These are phyloP conservation scores for Drosophila recens DNA, from an alignment of 2,888 invertebrate species.

Conservation along the genomic window DNA sequence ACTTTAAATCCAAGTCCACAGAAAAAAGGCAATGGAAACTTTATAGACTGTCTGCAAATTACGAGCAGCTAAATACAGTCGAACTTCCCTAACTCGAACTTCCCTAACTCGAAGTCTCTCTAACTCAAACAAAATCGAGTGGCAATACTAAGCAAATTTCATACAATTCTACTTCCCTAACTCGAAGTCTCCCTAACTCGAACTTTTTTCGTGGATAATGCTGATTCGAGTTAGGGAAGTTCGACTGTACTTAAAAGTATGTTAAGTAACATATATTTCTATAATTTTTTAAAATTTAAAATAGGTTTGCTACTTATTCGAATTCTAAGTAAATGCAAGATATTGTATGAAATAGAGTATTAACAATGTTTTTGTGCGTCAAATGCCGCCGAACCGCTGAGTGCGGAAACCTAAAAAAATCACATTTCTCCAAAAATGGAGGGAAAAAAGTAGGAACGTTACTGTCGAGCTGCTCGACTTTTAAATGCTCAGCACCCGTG, in stretches of 20 bases:
- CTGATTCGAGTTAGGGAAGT: too few species aligned
- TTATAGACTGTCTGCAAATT: background rate
- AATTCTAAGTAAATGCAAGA: background rate
- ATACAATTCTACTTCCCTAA: too few species aligned
- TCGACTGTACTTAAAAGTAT: too few species aligned
- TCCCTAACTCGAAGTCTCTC: too few species aligned
- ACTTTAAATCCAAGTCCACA: background rate
- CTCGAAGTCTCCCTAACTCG: too few species aligned
- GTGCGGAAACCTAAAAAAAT: constrained; percentile 15
- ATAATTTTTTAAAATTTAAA: background rate
- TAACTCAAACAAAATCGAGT: too few species aligned
- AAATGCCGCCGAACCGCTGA: constrained; percentile 15
- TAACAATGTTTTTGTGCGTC: constrained; percentile 20
- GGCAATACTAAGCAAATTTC: too few species aligned
- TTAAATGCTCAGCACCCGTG: background rate
- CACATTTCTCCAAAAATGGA: background rate
- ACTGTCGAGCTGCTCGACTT: background rate
- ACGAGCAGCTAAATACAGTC: background rate
- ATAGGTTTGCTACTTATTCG: background rate
- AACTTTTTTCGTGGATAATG: too few species aligned
- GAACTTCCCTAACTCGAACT: too few species aligned
- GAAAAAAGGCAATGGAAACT: background rate
- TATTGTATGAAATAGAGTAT: constrained; percentile 20
- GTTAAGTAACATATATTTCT: too few species aligned
- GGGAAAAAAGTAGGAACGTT: background rate